These are phyloP conservation scores for Paralvinella palmiformis DNA, from an alignment of 1,140 invertebrate genomes.

Conservation along the genomic window DNA sequence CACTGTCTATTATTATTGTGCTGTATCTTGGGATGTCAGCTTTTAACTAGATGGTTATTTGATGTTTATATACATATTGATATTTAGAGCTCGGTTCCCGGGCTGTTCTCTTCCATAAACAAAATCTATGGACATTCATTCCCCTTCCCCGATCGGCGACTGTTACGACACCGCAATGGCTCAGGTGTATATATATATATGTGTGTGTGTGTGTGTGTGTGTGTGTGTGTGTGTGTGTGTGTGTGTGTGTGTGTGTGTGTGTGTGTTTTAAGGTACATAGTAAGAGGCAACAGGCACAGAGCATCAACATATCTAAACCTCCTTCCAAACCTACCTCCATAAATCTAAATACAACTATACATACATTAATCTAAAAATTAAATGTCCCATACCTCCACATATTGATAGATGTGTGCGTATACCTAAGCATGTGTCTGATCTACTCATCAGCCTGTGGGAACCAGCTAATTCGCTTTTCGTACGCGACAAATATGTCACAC, in stretches of 20 bases:
- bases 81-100: no score
- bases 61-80: no score
- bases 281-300: no score
- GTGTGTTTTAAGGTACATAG: slow-evolving; percentile 6
- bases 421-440: neutral
- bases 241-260: slow-evolving; percentile 5
- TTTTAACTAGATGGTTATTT: no score
- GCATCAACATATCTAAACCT: slow-evolving; percentile 8
- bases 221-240: slow-evolving; percentile 10
- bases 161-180: no score
- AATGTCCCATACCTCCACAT: neutral
- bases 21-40: no score
- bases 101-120: no score
- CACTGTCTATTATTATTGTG: no score
- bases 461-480: no score
- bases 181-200: slow-evolving; percentile 10
- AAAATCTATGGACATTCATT: no score
- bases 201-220: slow-evolving; percentile 6
- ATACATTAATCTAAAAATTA: neutral
- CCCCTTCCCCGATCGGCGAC: no score
- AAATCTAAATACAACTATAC: neutral
- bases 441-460: neutral
- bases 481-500: no score
- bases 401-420: neutral
- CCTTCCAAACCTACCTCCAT: neutral